phyloP scores from a whole-genome alignment of 2,113 vertebrate species.

The Neotoma lepida region DNA sequence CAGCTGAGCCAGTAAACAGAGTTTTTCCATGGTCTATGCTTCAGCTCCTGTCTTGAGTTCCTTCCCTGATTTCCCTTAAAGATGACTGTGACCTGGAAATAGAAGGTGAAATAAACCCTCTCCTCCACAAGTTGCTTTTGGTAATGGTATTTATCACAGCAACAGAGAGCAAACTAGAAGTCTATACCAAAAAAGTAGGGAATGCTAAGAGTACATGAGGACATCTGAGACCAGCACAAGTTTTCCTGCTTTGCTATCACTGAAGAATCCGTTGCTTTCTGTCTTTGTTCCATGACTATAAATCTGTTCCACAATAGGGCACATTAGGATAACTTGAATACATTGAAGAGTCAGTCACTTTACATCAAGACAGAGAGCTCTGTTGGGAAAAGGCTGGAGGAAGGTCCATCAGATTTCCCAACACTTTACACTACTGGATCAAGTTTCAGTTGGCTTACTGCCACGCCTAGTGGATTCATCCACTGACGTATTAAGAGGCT shows the following conservation, averaged over 20 bases:
- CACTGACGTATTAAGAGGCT: conserved; percentile 73
- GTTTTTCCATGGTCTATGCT: not conserved
- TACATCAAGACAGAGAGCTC: not conserved
- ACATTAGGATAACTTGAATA: not conserved
- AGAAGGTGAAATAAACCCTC: not conserved
- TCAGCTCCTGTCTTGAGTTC: not conserved
- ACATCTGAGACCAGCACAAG: not conserved
- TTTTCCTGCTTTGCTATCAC: not conserved
- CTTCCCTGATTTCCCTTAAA: not conserved
- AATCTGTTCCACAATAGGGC: not conserved
- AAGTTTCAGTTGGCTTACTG: conserved; percentile 63
- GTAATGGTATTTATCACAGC: no score
- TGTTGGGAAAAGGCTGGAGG: not conserved
- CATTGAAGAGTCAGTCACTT: not conserved
- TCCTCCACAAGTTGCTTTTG: not conserved
- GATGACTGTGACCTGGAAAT: not conserved
- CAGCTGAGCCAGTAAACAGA: not conserved
- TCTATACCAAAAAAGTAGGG: not conserved
- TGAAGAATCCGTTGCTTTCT: not conserved
- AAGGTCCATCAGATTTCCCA: not conserved
- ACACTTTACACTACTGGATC: not conserved
- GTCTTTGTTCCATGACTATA: not conserved
- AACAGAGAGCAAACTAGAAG: not conserved
- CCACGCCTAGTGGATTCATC: conserved; percentile 57
- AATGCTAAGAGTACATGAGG: not conserved